Conservation (phyloP, 2,113 vertebrate genomes). For the Barbus barbus region DNA sequence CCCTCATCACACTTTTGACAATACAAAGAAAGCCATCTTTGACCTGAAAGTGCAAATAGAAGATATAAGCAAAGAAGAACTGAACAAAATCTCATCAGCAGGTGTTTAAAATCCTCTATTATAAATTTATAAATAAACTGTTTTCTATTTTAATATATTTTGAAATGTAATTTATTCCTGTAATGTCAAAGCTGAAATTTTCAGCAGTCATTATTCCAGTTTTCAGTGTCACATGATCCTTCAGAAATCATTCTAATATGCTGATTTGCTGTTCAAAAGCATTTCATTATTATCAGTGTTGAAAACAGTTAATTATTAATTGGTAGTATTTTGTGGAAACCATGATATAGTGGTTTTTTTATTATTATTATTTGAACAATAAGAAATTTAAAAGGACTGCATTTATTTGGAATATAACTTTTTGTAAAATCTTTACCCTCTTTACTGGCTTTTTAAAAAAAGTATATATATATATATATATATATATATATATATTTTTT, state of each 20-base stretch:
- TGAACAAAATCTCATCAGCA: slow-evolving; percentile 70
- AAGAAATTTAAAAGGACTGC: no score
- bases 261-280: no score
- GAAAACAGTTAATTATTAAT: no score
- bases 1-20: slow-evolving; percentile 73
- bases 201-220: background rate
- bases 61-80: slow-evolving; percentile 71
- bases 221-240: background rate
- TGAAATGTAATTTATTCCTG: background rate
- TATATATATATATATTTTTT: no score
- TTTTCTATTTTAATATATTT: background rate
- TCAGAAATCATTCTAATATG: background rate
- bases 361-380: no score
- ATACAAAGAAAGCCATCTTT: slow-evolving; percentile 73
- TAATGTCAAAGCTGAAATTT: background rate
- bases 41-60: slow-evolving; percentile 74
- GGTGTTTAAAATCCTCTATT: slow-evolving; percentile 54
- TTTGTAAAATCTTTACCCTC: no score
- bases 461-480: no score
- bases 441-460: no score
- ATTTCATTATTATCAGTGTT: no score
- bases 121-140: slow-evolving; percentile 1
- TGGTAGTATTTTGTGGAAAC: no score
- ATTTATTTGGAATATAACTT: no score
- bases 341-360: no score